A percentile compares a stretch with the other conserved stretches of the same genome.
Evolutionary conservation across 2,797 vertebrate genomes (phyloP).

Genomic region (Pempheris klunzingeri): DNA sequence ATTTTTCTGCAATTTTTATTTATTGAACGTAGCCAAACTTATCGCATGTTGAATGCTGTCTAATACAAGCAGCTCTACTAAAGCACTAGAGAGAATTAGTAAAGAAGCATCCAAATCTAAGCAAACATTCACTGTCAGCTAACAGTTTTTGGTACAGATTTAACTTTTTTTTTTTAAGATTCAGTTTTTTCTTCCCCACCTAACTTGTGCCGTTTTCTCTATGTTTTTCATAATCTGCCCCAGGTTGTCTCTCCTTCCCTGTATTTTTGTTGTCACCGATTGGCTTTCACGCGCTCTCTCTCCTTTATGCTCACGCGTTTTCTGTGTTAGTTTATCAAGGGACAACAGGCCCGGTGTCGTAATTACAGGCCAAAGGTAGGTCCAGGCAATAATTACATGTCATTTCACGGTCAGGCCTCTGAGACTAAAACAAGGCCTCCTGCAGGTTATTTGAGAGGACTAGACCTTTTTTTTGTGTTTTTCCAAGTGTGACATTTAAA

Average conservation of each 20-base stretch:
- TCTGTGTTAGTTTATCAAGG: conserved; percentile 69
- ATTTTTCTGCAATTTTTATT: background rate
- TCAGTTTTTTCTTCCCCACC: too few relatives aligned
- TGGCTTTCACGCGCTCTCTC: conserved; percentile 30
- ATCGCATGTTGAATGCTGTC: background rate
- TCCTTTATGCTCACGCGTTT: conserved; percentile 47
- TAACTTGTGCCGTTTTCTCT: background rate
- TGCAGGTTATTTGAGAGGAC: conserved; percentile 78
- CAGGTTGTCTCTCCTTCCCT: conserved; percentile 1
- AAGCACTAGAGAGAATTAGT: background rate
- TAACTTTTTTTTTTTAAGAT: background rate
- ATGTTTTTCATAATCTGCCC: background rate
- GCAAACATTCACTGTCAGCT: background rate
- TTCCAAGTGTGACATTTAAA: conserved; percentile 75
- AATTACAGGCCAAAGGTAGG: conserved; percentile 80
- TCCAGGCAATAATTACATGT: conserved; percentile 81
- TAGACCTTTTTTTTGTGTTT: conserved; percentile 59
- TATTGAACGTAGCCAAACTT: background rate
- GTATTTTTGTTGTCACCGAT: conserved; percentile 29
- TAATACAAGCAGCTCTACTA: background rate
- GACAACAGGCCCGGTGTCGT: conserved; percentile 69
- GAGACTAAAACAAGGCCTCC: conserved; percentile 72
- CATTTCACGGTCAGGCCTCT: conserved; percentile 75
- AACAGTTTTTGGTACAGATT: background rate
- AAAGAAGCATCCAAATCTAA: background rate